Conservation (phyloP, 92 coral and sea anemone genomes). For the Scolanthus callimorphus region DNA sequence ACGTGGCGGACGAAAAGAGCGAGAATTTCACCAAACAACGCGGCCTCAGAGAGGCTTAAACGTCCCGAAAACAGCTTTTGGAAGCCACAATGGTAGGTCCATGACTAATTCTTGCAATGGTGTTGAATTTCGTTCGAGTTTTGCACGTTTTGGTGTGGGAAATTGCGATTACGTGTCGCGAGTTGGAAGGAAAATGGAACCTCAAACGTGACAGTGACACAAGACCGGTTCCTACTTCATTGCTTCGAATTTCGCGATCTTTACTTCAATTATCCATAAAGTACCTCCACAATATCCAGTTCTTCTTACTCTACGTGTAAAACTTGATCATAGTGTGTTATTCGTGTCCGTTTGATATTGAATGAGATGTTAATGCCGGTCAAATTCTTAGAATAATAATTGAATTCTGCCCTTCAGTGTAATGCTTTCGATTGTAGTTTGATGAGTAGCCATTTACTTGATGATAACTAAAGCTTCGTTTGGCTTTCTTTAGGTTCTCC, state of each 20-base stretch:
- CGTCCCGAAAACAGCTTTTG: constrained; percentile 25
- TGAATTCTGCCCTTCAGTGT: no score
- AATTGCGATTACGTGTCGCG: neutral
- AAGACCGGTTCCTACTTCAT: neutral
- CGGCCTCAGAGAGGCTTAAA: constrained; percentile 82
- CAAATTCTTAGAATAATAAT: no score
- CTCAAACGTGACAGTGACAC: neutral
- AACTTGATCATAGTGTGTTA: no score
- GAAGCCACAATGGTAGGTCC: constrained; percentile 76
- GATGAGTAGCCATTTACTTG: neutral
- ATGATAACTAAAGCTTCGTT: neutral
- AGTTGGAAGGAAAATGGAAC: neutral
- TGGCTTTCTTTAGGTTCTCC: constrained; percentile 74
- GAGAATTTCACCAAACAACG: constrained; percentile 41
- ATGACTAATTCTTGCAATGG: no score
- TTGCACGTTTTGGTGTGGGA: neutral
- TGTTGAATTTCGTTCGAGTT: neutral
- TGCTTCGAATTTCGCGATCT: no score
- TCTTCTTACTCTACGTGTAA: no score
- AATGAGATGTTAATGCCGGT: no score
- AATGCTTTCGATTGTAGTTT: no score
- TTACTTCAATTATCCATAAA: no score
- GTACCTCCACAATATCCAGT: no score
- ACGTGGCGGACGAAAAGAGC: constrained; percentile 83
- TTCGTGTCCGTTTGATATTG: constrained; percentile 1